Percentiles rank a stretch among this genome's conserved stretches.
phyloP scores from a whole-genome alignment of 1,140 invertebrate genomes.

The Meloidogyne floridensis region DNA sequence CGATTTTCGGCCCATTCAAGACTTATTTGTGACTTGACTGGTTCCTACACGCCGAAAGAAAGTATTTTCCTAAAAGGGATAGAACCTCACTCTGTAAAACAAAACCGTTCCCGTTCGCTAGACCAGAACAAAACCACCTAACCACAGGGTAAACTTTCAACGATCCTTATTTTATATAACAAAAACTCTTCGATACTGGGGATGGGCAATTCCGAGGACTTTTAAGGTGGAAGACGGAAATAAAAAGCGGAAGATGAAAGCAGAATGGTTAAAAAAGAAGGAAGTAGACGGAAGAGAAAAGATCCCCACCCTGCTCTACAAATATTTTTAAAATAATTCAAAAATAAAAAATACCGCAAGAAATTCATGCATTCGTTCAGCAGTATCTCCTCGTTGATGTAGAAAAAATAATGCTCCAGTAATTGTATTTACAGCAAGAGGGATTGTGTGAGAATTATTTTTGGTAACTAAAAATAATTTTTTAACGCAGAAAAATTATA shows the following conservation, averaged over 20 bases:
- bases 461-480: conserved; percentile 36
- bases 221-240: no score
- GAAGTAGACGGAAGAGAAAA: no score
- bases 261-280: no score
- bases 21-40: not conserved
- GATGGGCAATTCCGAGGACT: no score
- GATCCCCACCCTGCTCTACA: no score
- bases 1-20: not conserved
- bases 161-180: no score
- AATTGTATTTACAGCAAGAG: conserved; percentile 91
- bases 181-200: no score
- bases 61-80: no score
- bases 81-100: no score
- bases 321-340: no score
- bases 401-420: conserved; percentile 93
- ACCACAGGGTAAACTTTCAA: not conserved
- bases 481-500: conserved; percentile 43
- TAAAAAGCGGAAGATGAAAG: no score
- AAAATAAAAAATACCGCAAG: conserved; percentile 72
- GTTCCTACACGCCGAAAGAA: not conserved
- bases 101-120: no score
- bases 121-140: not conserved
- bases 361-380: conserved; percentile 97
- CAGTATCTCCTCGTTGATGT: conserved; percentile 89
- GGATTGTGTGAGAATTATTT: conserved; percentile 97